Evolutionary conservation across 1,140 invertebrate species (phyloP).

Genomic region (Bombus pascuorum): DNA sequence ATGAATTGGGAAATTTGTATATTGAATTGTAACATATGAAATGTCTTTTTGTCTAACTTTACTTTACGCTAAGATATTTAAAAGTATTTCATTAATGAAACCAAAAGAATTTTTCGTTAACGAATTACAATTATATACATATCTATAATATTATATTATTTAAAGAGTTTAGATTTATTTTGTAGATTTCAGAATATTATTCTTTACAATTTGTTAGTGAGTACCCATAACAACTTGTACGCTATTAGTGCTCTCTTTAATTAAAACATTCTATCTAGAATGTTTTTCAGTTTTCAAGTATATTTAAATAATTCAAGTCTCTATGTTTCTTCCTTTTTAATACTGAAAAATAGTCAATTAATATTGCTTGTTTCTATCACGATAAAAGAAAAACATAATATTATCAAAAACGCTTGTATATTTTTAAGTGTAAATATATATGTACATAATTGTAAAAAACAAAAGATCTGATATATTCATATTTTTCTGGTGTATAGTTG

Average conservation of each 20-base stretch:
- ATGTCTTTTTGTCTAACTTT: background rate
- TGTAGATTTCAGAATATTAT: background rate
- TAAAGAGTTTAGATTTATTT: background rate
- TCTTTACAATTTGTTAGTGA: background rate
- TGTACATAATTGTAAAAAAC: too few species aligned
- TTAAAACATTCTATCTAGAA: background rate
- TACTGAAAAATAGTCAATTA: too few species aligned
- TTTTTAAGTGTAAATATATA: too few species aligned
- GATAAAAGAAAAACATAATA: too few species aligned
- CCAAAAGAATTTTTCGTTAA: background rate
- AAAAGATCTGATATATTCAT: too few species aligned
- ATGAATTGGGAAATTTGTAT: background rate
- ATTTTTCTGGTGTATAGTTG: too few species aligned
- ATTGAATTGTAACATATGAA: slow-evolving; percentile 14
- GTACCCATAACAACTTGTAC: background rate
- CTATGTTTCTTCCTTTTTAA: too few species aligned
- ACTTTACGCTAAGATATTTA: too few species aligned
- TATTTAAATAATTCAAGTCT: too few species aligned
- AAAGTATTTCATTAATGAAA: background rate
- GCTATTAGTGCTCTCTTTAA: background rate
- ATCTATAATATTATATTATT: background rate
- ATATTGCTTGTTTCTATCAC: too few species aligned
- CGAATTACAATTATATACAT: background rate
- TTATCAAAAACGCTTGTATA: too few species aligned
- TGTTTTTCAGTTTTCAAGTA: background rate